Conservation (phyloP, 2,888 invertebrate species). For the Scaeva pyrastri region DNA sequence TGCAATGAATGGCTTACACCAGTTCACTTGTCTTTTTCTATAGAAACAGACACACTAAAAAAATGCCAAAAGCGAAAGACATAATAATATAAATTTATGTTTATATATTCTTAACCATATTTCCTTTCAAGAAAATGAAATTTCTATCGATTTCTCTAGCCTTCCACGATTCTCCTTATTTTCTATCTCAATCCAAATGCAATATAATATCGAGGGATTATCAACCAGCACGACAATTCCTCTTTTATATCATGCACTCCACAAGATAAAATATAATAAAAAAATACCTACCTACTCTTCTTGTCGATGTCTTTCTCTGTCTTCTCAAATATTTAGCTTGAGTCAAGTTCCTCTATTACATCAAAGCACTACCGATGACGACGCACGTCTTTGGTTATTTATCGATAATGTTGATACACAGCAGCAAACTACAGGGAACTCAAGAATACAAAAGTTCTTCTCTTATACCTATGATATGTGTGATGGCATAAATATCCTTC, state of each 20-base stretch:
- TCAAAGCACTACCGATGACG: conserved; percentile 34
- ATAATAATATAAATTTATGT: background rate
- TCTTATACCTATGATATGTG: conserved; percentile 58
- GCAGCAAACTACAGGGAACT: conserved; percentile 40
- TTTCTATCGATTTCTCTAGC: conserved; percentile 52
- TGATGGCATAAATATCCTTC: conserved; percentile 40
- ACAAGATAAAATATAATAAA: conserved; percentile 32
- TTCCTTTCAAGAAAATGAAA: conserved; percentile 58
- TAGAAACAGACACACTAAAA: too few species aligned
- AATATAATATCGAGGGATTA: conserved; percentile 55
- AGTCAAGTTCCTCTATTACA: conserved; percentile 46
- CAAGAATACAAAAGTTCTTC: conserved; percentile 32
- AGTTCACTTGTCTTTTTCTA: too few species aligned
- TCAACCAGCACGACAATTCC: conserved; percentile 57
- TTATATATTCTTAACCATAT: conserved; percentile 3
- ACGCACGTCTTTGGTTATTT: conserved; percentile 27
- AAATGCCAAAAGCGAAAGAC: too few species aligned
- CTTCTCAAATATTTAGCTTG: conserved; percentile 50
- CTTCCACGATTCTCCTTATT: background rate
- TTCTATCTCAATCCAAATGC: conserved; percentile 42
- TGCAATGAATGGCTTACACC: too few species aligned
- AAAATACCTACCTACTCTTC: conserved; percentile 24
- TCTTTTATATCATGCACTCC: conserved; percentile 44
- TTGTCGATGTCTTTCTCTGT: conserved; percentile 49
- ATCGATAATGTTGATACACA: conserved; percentile 37